A percentile compares a stretch with the other conserved stretches of the same genome.
Evolutionary conservation across 2,113 vertebrate genomes (phyloP).

Genomic region (Solea senegalensis): DNA sequence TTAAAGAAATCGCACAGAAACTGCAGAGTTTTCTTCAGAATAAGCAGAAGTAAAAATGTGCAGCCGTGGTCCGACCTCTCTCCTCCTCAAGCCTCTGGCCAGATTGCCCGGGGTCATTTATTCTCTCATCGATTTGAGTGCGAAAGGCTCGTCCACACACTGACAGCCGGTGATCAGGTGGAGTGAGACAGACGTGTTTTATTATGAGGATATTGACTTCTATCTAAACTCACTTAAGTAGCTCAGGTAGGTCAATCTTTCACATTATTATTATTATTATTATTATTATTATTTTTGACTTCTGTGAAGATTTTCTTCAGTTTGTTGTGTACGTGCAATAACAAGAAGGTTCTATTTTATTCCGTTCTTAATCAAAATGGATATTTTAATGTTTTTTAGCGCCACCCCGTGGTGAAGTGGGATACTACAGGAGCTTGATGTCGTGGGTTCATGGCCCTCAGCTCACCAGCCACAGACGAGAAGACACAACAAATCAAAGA

Average conservation of each 20-base stretch:
- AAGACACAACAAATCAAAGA: slow-evolving; percentile 72
- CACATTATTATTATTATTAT: too few species aligned
- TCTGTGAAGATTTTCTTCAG: too few species aligned
- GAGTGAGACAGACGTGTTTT: slow-evolving; percentile 58
- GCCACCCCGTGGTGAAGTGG: too few species aligned
- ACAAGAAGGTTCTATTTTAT: too few species aligned
- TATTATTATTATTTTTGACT: too few species aligned
- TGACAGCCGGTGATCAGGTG: slow-evolving; percentile 48
- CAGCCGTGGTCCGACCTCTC: slow-evolving; percentile 18
- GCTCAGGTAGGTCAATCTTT: slow-evolving; percentile 33
- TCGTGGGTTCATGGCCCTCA: background rate
- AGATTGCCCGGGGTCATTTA: slow-evolving; percentile 49
- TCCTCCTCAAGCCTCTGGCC: slow-evolving; percentile 16
- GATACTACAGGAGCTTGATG: too few species aligned
- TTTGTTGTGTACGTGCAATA: too few species aligned
- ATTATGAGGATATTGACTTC: slow-evolving; percentile 56
- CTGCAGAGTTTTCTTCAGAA: too few species aligned
- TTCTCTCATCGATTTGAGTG: slow-evolving; percentile 54
- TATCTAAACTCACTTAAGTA: slow-evolving; percentile 50
- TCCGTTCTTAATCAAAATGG: too few species aligned
- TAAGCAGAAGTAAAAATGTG: background rate
- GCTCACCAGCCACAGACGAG: slow-evolving; percentile 56
- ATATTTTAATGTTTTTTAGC: too few species aligned
- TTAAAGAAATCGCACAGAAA: too few species aligned
- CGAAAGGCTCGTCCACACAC: slow-evolving; percentile 37